A percentile compares a stretch with the other conserved stretches of the same genome.
phyloP scores from a whole-genome alignment of 2,888 invertebrate species.

The Synergus japonicus region DNA sequence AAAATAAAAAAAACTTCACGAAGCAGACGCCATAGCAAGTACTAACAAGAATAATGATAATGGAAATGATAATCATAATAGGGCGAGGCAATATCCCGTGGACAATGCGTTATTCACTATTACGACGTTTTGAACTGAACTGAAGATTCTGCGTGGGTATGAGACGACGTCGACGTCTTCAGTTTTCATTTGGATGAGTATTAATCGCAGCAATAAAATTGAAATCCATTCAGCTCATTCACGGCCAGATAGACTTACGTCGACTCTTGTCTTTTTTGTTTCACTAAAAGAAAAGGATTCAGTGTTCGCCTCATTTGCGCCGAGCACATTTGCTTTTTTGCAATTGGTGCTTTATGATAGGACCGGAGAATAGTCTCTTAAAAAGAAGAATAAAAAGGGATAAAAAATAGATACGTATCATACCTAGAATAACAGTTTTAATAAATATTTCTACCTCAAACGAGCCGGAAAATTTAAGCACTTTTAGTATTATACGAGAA shows the following conservation, averaged over 20 bases:
- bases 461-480: conserved; percentile 33
- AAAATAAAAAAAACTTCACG: conserved; percentile 9
- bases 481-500: conserved; percentile 30
- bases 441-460: conserved; percentile 18
- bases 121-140: conserved; percentile 6
- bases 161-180: not conserved
- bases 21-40: not conserved
- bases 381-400: not conserved
- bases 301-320: conserved; percentile 15
- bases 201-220: conserved; percentile 16
- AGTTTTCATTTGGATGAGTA: conserved; percentile 13
- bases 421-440: not conserved
- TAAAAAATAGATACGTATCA: not conserved
- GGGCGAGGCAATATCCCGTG: not conserved
- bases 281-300: conserved; percentile 7
- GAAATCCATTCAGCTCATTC: conserved; percentile 4
- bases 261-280: conserved; percentile 4
- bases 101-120: conserved; percentile 24
- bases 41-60: conserved; percentile 20
- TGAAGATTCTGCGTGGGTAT: not conserved
- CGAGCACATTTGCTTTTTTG: not conserved
- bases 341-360: not conserved
- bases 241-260: not conserved
- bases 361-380: not conserved
- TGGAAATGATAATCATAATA: conserved; percentile 29